These are phyloP conservation scores for Naso thynnoides DNA, from an alignment of 2,797 vertebrate species.

Conservation along the genomic window DNA sequence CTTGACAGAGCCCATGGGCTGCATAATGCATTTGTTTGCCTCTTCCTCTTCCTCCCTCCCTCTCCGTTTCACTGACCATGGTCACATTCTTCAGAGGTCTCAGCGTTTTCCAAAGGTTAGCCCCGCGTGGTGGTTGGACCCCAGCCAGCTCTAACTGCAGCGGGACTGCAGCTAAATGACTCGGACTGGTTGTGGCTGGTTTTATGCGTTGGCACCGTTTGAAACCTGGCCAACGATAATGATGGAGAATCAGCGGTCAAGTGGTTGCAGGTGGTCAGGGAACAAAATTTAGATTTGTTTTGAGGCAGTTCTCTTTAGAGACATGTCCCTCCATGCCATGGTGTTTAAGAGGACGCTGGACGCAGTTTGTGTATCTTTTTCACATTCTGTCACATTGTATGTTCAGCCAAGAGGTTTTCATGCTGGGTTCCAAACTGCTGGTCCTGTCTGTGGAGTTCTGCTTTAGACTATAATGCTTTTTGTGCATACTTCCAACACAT, in stretches of 20 bases:
- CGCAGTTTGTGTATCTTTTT: constrained; percentile 19
- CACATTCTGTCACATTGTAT: constrained; percentile 12
- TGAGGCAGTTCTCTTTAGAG: constrained; percentile 35
- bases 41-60: constrained; percentile 56
- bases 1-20: constrained; percentile 63
- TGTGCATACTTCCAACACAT: constrained; percentile 19
- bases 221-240: constrained; percentile 72
- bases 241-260: constrained; percentile 72
- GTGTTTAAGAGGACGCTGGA: constrained; percentile 23
- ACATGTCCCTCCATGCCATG: constrained; percentile 1
- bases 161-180: constrained; percentile 62
- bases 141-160: constrained; percentile 69
- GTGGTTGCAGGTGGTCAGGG: constrained; percentile 77
- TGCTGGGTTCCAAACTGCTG: background rate
- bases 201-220: constrained; percentile 74
- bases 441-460: background rate
- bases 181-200: constrained; percentile 66
- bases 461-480: background rate
- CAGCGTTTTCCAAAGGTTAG: constrained; percentile 83
- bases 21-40: constrained; percentile 75
- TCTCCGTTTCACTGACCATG: constrained; percentile 74
- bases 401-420: constrained; percentile 1
- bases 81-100: constrained; percentile 82
- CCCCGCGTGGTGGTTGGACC: constrained; percentile 69
- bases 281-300: constrained; percentile 68